These are phyloP conservation scores for Zapus hudsonius DNA, from an alignment of 2,113 vertebrate genomes.

Conservation along the genomic window DNA sequence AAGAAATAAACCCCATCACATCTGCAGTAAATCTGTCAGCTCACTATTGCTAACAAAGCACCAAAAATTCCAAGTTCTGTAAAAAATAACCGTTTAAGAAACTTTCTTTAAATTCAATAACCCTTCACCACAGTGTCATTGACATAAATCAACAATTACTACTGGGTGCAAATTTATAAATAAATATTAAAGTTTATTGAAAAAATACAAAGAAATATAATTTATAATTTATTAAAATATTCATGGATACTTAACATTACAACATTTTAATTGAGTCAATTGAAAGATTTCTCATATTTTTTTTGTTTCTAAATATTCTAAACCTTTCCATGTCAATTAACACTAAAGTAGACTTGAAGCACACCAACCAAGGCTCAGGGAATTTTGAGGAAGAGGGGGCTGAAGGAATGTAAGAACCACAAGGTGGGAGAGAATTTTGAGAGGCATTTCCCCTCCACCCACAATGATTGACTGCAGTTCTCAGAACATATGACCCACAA, in stretches of 20 bases:
- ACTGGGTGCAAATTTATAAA: not conserved
- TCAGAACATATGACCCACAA: no score
- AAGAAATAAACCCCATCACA: slow-evolving; percentile 28
- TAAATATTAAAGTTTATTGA: not conserved
- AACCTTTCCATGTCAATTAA: not conserved
- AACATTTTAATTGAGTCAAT: not conserved
- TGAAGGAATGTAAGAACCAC: no score
- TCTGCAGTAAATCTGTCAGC: not conserved
- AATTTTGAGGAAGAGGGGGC: no score
- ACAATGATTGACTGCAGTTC: no score
- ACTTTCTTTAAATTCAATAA: not conserved
- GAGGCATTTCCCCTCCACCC: no score
- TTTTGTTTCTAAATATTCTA: not conserved
- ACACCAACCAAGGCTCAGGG: no score
- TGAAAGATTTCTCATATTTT: not conserved
- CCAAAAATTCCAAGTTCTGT: not conserved
- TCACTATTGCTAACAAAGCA: not conserved
- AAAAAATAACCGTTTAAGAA: not conserved
- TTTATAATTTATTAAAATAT: not conserved
- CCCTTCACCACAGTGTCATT: not conserved
- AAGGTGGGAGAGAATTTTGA: no score
- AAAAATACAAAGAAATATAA: not conserved
- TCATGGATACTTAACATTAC: not conserved
- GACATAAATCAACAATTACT: not conserved
- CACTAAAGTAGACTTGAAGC: no score